Conservation (phyloP, 2,113 vertebrate species). For the Ahaetulla prasina region DNA sequence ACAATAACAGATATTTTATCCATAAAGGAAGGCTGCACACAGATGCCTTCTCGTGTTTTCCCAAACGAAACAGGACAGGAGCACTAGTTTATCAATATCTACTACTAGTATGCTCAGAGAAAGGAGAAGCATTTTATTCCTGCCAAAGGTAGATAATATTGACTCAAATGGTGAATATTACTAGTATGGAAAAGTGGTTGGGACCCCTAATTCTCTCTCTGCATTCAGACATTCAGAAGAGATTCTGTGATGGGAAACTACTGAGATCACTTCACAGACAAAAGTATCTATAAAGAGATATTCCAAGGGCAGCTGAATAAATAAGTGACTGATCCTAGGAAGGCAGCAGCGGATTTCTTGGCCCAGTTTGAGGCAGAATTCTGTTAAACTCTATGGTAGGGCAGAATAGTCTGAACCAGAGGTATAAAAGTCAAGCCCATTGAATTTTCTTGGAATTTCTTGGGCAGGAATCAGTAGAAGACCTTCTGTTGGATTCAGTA, state of each 20-base stretch:
- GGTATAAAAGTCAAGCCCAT: neutral
- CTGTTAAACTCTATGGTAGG: neutral
- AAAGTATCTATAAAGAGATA: neutral
- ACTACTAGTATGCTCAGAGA: neutral
- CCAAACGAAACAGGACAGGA: neutral
- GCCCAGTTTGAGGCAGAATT: neutral
- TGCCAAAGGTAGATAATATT: neutral
- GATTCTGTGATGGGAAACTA: neutral
- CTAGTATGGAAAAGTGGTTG: neutral
- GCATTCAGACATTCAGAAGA: neutral
- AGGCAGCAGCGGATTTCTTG: neutral
- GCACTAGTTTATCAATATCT: neutral
- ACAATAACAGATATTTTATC: neutral
- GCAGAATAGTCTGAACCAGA: neutral
- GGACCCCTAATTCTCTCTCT: neutral
- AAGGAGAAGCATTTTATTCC: neutral
- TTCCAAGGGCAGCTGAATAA: neutral
- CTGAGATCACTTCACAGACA: neutral
- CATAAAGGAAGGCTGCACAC: neutral
- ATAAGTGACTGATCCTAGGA: neutral
- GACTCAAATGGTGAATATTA: neutral
- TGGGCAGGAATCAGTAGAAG: neutral
- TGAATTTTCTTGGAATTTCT: neutral
- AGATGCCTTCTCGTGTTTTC: neutral
- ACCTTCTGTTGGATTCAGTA: neutral